A percentile compares a stretch with the other conserved stretches of the same genome.
phyloP scores from a whole-genome alignment of 1,140 invertebrate species.

The Drosophila biarmipes region DNA sequence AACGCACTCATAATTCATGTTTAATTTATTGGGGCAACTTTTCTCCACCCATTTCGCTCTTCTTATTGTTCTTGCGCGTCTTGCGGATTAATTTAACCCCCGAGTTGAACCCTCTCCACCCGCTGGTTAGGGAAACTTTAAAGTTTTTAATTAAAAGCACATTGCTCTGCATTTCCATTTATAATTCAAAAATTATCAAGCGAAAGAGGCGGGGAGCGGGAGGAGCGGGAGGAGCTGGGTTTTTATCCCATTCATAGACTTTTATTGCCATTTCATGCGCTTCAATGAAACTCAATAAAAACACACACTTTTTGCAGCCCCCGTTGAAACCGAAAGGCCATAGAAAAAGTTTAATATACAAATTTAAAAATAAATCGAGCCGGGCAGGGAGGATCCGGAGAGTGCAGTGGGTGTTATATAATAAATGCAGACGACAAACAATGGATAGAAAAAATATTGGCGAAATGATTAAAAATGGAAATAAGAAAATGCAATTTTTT shows the following conservation, averaged over 20 bases:
- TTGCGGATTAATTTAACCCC: conserved; percentile 47
- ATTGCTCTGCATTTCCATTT: conserved; percentile 74
- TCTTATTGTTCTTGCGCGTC: conserved; percentile 31
- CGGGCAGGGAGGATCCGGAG: neutral
- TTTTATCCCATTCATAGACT: conserved; percentile 63
- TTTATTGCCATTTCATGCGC: conserved; percentile 81
- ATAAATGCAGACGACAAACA: conserved; percentile 52
- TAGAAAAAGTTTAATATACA: conserved; percentile 21
- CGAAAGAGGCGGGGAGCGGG: conserved; percentile 1
- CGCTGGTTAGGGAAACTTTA: conserved; percentile 48
- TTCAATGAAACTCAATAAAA: conserved; percentile 82
- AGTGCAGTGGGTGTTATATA: conserved; percentile 37
- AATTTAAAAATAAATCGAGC: conserved; percentile 29
- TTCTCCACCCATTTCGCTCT: conserved; percentile 8
- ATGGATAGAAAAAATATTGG: conserved; percentile 47
- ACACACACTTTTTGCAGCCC: conserved; percentile 42
- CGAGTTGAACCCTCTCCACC: conserved; percentile 31
- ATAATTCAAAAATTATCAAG: conserved; percentile 66
- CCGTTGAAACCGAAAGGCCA: conserved; percentile 21
- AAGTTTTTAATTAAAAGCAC: conserved; percentile 80
- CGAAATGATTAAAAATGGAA: conserved; percentile 54
- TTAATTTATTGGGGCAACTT: conserved; percentile 42
- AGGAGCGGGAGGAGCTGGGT: neutral
- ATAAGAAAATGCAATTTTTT: conserved; percentile 55
- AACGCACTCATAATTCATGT: conserved; percentile 47